Evolutionary conservation across 2,797 vertebrate species (phyloP), one percentile per base, ranked within the genome.

Genomic region (Lepus oiostolus): DNA sequence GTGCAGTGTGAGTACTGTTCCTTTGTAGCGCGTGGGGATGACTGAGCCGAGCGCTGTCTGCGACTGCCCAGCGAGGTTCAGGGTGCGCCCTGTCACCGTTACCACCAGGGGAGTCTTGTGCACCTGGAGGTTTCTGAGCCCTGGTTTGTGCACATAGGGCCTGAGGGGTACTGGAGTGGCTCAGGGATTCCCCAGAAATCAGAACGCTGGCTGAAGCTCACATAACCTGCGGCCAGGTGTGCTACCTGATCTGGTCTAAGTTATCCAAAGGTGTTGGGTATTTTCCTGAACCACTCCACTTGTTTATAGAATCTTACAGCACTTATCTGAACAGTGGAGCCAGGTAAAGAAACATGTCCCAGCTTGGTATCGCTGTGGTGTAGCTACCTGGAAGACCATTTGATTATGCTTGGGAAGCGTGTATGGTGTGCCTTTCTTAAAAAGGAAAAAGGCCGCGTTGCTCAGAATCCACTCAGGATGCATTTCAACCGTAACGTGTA

Each of bases 311-410:
- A 28, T 80, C 83, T 89, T 52, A 62, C 32, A 17, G 13, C 4
- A n/a, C 58, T 65, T 68, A 35, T 88, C 11, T 71, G 30, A 63
- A 67, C 17, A 16, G 5, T 47, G 50, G 70, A 4, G 80, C 42
- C 71, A 88, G 22, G 21, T 87, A 81, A 75, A 71, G 77, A 81
- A 74, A 65, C 12, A n/a, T 22, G 60, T 62, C 35, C 12, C 58
- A 6, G 12, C 87, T 88, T 52, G n/a, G 22, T 81, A 3, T n/a
- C 75, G 62, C 28, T 60, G 38, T 54, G 70, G 32, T 91, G 22
- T 28, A 88, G 21, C 50, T 72, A 71, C 35, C 54, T 67, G 17
- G 42, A 90, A 92, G n/a, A 79, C 30, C 4, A 0, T 65, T 85
- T 14, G 7, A 13, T 80, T 30, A 0, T 30, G 16, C 74, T 82